Evolutionary conservation across 2,113 vertebrate genomes (phyloP).

Genomic region (Forbesichthys papilliferus): DNA sequence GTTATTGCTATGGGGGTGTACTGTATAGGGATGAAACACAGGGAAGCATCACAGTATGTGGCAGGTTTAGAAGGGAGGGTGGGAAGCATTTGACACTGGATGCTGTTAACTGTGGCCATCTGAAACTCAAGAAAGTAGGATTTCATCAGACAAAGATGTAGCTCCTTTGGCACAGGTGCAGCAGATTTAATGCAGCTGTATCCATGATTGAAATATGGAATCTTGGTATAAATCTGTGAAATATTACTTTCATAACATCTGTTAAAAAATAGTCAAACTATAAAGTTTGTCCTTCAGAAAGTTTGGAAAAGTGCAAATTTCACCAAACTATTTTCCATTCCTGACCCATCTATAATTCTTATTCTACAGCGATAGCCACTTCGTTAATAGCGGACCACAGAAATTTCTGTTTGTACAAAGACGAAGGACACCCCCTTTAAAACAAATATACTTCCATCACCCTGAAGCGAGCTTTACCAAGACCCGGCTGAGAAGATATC

Average conservation of each 20-base stretch:
- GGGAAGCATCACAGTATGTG: constrained; percentile 2
- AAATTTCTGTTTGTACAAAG: constrained; percentile 15
- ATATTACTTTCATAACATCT: background rate
- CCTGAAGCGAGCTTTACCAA: background rate
- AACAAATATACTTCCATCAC: constrained; percentile 10
- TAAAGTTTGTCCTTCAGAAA: background rate
- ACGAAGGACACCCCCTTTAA: constrained; percentile 42
- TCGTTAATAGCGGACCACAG: background rate
- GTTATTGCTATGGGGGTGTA: background rate
- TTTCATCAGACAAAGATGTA: too few relatives aligned
- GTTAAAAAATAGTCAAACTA: background rate
- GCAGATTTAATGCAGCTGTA: too few relatives aligned
- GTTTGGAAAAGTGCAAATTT: too few relatives aligned
- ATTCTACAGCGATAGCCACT: background rate
- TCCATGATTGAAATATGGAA: background rate
- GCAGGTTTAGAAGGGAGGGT: constrained; percentile 47
- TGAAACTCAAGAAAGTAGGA: too few relatives aligned
- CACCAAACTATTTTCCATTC: too few relatives aligned
- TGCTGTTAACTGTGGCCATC: too few relatives aligned
- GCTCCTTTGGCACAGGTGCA: too few relatives aligned
- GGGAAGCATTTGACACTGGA: constrained; percentile 29
- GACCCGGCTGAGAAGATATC: constrained; percentile 3
- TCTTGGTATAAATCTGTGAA: background rate
- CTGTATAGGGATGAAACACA: background rate
- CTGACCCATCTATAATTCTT: background rate